phyloP scores from a whole-genome alignment of 2,113 vertebrate species.

The Grallaria varia region DNA sequence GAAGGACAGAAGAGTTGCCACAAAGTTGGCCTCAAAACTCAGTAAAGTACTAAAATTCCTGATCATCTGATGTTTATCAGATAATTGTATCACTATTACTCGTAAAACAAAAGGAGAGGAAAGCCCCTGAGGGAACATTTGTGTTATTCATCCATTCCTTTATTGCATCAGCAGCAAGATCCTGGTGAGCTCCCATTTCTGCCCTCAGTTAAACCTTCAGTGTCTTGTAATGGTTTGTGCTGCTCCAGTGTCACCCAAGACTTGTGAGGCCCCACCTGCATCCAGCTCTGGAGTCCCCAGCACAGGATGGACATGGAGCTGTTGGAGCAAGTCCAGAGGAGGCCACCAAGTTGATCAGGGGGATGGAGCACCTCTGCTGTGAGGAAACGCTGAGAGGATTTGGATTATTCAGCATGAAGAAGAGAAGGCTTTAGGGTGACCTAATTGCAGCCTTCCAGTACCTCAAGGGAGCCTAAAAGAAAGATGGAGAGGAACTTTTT shows the following conservation, averaged over 20 bases:
- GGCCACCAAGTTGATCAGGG: background rate
- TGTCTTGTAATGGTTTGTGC: background rate
- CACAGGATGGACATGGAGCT: background rate
- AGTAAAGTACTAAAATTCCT: background rate
- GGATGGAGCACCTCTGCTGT: background rate
- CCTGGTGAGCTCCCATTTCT: background rate
- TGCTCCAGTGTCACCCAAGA: background rate
- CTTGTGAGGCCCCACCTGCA: background rate
- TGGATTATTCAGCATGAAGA: background rate
- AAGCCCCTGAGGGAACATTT: background rate
- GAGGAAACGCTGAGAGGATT: background rate
- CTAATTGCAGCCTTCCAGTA: too few species aligned
- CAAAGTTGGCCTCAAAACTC: background rate
- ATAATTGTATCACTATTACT: background rate
- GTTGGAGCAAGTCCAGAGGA: background rate
- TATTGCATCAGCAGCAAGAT: background rate
- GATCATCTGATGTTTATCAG: background rate
- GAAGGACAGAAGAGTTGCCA: background rate
- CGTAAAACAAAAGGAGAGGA: background rate
- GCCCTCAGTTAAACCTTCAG: background rate
- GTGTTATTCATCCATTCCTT: background rate
- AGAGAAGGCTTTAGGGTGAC: background rate
- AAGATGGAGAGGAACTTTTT: background rate
- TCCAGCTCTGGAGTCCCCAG: rapidly evolving
- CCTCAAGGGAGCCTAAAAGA: background rate